Base-by-base conservation (phyloP, 2,888 invertebrate genomes). In the Agrochola macilenta region DNA sequence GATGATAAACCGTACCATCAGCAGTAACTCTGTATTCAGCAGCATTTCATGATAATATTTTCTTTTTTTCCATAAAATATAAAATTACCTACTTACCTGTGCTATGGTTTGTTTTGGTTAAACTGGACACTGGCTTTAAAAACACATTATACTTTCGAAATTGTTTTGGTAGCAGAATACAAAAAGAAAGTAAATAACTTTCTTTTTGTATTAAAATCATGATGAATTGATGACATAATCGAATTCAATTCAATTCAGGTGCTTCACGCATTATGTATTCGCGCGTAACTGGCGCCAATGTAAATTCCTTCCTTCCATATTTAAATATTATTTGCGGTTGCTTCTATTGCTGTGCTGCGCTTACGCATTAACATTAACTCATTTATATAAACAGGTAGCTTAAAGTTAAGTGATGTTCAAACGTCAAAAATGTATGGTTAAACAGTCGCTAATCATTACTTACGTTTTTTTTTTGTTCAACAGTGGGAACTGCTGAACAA, bases 271-370 rank as follows among this genome's bases (percentile, higher is more conserved):
- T 64, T 49, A 64, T 5, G 26, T 61, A 26, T 61, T 60, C 26
- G 14, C n/a, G 14, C 20, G 64, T 43, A 60, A 75, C 43, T 65
- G 65, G n/a, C 58, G 65, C 9, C 65, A 30, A 11, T 17, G 14
- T 23, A 39, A 46, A 80, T 77, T 82, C 20, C 58, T 17, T 69
- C 35, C 26, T 30, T 69, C 52, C 43, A 46, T 77, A 46, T 46
- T 60, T 46, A 76, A 75, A 82, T 63, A 26, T 63, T 80, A 20
- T 30, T 46, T 69, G 83, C 54, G 63, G 83, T 69, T 64, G 14
- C 46, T 26, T 14, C 54, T 23, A n/a, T 11, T 20, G 12, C 23
- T 63, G 69, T 20, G 12, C 23, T 63, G 69, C 57, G 78, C 57
- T 77, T 65, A 77, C 69, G 58, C 52, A 77, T 54, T n/a, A n/a